Conservation (phyloP, 2,888 invertebrate genomes). For the Acleris cristana region DNA sequence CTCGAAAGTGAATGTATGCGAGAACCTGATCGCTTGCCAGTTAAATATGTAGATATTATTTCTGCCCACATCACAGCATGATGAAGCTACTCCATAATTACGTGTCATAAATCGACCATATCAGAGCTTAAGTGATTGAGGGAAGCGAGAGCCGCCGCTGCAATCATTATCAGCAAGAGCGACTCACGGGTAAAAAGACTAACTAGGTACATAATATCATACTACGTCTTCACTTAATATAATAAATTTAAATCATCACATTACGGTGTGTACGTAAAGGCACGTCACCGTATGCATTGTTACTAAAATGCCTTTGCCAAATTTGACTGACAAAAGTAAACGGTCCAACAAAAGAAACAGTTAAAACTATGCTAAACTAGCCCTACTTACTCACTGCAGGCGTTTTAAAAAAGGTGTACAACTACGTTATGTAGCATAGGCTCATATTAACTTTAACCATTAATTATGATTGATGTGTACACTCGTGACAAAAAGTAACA, state of each 20-base stretch:
- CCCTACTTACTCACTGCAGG: too few species aligned
- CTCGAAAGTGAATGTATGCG: background rate
- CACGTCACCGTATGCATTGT: too few species aligned
- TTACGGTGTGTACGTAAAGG: too few species aligned
- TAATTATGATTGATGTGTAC: constrained; percentile 37
- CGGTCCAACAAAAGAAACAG: too few species aligned
- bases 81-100: constrained; percentile 62
- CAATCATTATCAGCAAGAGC: constrained; percentile 51
- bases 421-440: background rate
- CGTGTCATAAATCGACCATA: constrained; percentile 63
- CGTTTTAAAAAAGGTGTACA: background rate
- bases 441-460: constrained; percentile 27
- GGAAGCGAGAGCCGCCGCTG: constrained; percentile 47
- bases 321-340: too few species aligned
- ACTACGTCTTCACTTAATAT: background rate
- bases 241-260: too few species aligned
- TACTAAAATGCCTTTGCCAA: too few species aligned
- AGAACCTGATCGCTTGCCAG: constrained; percentile 15
- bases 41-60: constrained; percentile 33
- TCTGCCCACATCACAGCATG: constrained; percentile 30
- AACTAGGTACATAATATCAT: constrained; percentile 33
- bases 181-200: constrained; percentile 42
- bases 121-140: constrained; percentile 48
- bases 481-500: constrained; percentile 48
- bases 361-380: too few species aligned